Evolutionary conservation across 2,113 vertebrate species (phyloP).

Genomic region (Rhinichthys klamathensis): DNA sequence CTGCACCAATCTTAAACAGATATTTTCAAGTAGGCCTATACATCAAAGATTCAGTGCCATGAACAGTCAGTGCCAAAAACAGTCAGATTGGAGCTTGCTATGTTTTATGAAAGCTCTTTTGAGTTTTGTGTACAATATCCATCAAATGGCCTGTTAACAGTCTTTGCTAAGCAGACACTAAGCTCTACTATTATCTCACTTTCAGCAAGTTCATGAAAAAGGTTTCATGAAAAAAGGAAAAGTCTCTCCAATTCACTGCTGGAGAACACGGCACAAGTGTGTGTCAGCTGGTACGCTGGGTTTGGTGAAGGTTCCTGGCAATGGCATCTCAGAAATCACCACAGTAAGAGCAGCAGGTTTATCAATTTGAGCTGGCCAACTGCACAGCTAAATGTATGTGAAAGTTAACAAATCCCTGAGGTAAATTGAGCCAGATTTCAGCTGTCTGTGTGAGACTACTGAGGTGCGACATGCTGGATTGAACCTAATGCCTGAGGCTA

Average conservation of each 20-base stretch:
- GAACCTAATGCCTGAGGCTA: constrained; percentile 88
- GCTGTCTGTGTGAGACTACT: constrained; percentile 83
- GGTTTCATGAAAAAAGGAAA: constrained; percentile 34
- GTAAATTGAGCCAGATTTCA: constrained; percentile 86
- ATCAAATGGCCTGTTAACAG: constrained; percentile 53
- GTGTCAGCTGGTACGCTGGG: background rate
- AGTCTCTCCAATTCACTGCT: constrained; percentile 53
- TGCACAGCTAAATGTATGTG: constrained; percentile 87
- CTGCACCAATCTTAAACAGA: background rate
- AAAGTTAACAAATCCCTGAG: constrained; percentile 90
- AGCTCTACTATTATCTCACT: constrained; percentile 22
- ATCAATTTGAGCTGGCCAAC: constrained; percentile 87
- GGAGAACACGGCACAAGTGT: constrained; percentile 17
- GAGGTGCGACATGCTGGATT: constrained; percentile 86
- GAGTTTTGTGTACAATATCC: background rate
- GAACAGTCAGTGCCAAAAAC: background rate
- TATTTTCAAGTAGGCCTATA: background rate
- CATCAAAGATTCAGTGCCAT: background rate
- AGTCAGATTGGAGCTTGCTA: background rate
- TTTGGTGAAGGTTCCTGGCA: constrained; percentile 36
- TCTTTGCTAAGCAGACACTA: background rate
- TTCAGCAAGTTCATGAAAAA: background rate
- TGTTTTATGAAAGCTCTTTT: background rate
- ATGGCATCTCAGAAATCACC: constrained; percentile 62
- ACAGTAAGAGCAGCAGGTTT: constrained; percentile 83